Evolutionary conservation across 2,888 invertebrate genomes (phyloP).

Genomic region (Drosophila multiciliata): DNA sequence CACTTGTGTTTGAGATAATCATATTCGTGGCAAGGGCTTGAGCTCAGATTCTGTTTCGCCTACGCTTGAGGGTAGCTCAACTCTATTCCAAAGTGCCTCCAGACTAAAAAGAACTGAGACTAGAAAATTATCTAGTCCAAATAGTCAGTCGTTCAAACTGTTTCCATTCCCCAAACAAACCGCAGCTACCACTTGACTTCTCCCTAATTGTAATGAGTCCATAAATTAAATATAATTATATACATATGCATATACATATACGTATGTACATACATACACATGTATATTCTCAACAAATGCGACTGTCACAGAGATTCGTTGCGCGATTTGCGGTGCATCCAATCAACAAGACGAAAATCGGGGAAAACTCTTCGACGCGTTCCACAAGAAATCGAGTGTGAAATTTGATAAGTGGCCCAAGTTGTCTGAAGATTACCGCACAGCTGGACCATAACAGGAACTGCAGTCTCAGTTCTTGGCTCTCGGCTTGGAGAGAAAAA

Average conservation of each 20-base stretch:
- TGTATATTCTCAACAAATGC: constrained; percentile 16
- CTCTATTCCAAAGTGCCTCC: constrained; percentile 10
- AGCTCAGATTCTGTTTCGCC: constrained; percentile 2
- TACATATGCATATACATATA: not conserved
- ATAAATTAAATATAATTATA: constrained; percentile 35
- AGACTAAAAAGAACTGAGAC: not conserved
- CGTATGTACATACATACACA: not conserved
- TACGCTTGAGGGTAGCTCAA: constrained; percentile 7
- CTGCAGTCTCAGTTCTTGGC: constrained; percentile 4
- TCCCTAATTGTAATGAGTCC: constrained; percentile 46
- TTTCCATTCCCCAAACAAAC: constrained; percentile 1
- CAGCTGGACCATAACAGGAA: constrained; percentile 39
- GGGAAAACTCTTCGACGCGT: constrained; percentile 33
- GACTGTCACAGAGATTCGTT: constrained; percentile 45
- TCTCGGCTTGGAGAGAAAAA: constrained; percentile 9
- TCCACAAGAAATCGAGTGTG: constrained; percentile 66
- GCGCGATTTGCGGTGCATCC: constrained; percentile 32
- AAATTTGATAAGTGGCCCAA: constrained; percentile 68
- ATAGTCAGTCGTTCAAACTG: constrained; percentile 4
- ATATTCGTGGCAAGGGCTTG: constrained; percentile 24
- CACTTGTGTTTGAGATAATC: constrained; percentile 44
- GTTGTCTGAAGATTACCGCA: constrained; percentile 55
- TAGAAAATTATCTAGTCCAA: constrained; percentile 36
- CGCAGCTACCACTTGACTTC: constrained; percentile 53
- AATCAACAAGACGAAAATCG: constrained; percentile 25